Conservation (phyloP, 2,797 vertebrate species). For the Acanthopagrus latus region DNA sequence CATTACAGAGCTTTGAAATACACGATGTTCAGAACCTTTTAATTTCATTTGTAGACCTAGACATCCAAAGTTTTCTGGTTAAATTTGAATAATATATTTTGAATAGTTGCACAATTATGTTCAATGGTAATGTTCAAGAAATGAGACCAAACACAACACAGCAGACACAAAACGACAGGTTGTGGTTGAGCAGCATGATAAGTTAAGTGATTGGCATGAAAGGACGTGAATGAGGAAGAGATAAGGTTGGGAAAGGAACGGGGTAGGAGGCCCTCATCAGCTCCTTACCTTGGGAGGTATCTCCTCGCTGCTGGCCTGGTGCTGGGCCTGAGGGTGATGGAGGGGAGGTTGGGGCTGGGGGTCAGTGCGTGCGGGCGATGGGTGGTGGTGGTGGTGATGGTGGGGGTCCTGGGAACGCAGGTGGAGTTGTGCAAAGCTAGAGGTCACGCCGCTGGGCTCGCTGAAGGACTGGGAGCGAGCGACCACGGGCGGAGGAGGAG, state of each 20-base stretch:
- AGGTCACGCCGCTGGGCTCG: conserved; percentile 93
- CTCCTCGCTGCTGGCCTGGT: conserved; percentile 92
- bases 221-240: conserved; percentile 35
- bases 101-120: background rate
- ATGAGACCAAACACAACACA: conserved; percentile 25
- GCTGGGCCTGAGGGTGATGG: conserved; percentile 90
- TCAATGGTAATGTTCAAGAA: conserved; percentile 3
- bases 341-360: conserved; percentile 92
- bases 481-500: conserved; percentile 82
- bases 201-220: conserved; percentile 23
- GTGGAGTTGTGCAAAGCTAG: conserved; percentile 97
- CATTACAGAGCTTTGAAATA: background rate
- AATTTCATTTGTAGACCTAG: too few relatives aligned
- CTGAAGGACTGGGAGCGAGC: conserved; percentile 94
- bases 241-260: background rate
- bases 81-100: background rate
- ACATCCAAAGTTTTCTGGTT: background rate
- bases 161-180: conserved; percentile 43
- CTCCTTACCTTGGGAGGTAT: conserved; percentile 96
- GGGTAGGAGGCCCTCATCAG: conserved; percentile 38
- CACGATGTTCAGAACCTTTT: background rate
- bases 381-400: conserved; percentile 85
- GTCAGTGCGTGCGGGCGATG: conserved; percentile 88
- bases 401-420: conserved; percentile 96
- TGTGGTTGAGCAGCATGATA: background rate